Evolutionary conservation across 2,888 invertebrate genomes (phyloP), one percentile per base, ranked within the genome.

Genomic region (Standfussiana lucernea): DNA sequence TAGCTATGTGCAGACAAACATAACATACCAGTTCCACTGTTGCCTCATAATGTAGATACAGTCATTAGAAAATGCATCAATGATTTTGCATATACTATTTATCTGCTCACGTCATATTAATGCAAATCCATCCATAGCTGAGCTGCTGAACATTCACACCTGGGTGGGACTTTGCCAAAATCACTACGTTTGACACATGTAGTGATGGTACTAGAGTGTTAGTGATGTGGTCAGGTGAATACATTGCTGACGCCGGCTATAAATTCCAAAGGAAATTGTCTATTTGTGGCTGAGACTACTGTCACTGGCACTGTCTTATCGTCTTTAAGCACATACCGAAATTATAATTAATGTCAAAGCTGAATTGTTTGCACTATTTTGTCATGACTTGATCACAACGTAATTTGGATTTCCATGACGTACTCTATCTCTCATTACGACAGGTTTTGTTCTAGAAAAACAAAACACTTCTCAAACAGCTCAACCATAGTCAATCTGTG

Each of bases 121-220:
- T 80, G 56, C 18, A 37, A 76, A 75, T 62, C 56, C n/a, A 56
- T 79, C 79, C 35, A 62, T 42, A 71, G 45, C 35, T 65, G 59
- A 84, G 74, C 45, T 68, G 45, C 35, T 65, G 59, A 84, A 80
- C 45, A 74, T 74, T 66, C 68, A 40, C 80, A 84, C 76, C 85
- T 81, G 85, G 61, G 53, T 85, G 72, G 67, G 24, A n/a, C 32
- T 13, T 45, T 77, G 85, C 83, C 83, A 83, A 85, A 64, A 73
- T 77, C 59, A 13, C 18, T 21, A 67, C 35, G 28, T 50, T 37
- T 78, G 73, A 82, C 73, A 74, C 67, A 37, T 53, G 32, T 28
- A 67, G 47, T 53, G 69, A 61, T 64, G 67, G 15, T 69, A 50
- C 15, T 8, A 50, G 47, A 32, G 47, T 70, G 56, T 62, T 35